These are phyloP conservation scores for Bombus soroeensis DNA, from an alignment of 1,140 invertebrate genomes.

Conservation along the genomic window DNA sequence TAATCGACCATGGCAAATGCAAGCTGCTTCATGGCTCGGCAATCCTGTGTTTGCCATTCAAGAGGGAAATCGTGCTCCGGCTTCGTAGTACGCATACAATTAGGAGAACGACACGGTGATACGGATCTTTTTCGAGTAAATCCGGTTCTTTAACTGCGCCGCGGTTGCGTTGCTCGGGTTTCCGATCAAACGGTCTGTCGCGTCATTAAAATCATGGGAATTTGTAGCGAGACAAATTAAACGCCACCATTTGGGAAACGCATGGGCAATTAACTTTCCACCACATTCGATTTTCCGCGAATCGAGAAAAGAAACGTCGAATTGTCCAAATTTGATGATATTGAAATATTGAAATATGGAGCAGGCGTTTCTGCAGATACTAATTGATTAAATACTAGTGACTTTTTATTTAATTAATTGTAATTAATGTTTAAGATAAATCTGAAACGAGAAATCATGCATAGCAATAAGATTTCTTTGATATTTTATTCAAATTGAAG, in stretches of 20 bases:
- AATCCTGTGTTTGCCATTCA: slow-evolving; percentile 10
- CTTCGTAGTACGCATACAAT: slow-evolving; percentile 29
- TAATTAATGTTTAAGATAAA: too few species aligned
- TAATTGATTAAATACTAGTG: too few species aligned
- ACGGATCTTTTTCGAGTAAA: slow-evolving; percentile 14
- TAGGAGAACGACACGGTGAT: slow-evolving; percentile 6
- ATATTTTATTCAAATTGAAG: too few species aligned
- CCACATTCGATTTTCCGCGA: neutral
- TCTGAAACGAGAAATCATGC: too few species aligned
- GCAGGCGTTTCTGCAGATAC: too few species aligned
- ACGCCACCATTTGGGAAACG: neutral
- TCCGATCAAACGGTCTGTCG: neutral
- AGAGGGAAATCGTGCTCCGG: neutral
- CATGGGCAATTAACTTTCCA: neutral
- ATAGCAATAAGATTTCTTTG: too few species aligned
- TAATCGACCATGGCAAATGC: neutral
- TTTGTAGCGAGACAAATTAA: neutral
- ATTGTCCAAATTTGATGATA: too few species aligned
- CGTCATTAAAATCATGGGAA: neutral
- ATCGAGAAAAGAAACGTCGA: too few species aligned
- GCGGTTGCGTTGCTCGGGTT: neutral
- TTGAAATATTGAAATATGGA: too few species aligned
- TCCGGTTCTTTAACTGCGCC: slow-evolving; percentile 28
- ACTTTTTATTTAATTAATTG: too few species aligned
- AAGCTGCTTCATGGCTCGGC: neutral